A percentile compares a stretch with the other conserved stretches of the same genome.
phyloP scores from a whole-genome alignment of 2,113 vertebrate genomes.

The Myotis davidii region DNA sequence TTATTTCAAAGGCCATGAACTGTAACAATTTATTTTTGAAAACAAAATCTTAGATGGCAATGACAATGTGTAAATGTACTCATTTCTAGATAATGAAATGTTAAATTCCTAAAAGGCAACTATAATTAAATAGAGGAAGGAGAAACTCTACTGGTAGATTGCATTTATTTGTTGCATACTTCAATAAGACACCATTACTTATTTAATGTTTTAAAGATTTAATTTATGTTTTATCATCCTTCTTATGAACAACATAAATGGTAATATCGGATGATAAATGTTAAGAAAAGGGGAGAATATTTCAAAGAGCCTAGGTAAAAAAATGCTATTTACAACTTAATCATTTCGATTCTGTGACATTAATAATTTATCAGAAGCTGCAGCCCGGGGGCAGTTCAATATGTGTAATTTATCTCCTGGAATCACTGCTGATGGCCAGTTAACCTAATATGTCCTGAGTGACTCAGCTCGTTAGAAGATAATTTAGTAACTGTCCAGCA shows the following conservation, averaged over 20 bases:
- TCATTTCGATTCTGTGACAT: conserved; percentile 82
- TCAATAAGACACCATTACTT: conserved; percentile 71
- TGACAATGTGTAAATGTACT: conserved; percentile 54
- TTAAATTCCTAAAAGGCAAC: conserved; percentile 75
- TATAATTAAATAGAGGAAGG: conserved; percentile 69
- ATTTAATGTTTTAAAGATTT: conserved; percentile 77
- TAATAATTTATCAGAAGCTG: conserved; percentile 84
- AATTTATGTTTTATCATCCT: conserved; percentile 74
- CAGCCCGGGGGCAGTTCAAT: conserved; percentile 80
- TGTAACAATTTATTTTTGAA: conserved; percentile 34
- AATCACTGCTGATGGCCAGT: conserved; percentile 79
- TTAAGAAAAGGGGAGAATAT: neutral
- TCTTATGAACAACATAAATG: conserved; percentile 70
- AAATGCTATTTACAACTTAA: conserved; percentile 67
- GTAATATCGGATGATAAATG: conserved; percentile 42
- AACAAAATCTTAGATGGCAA: conserved; percentile 45
- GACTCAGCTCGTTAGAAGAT: conserved; percentile 82
- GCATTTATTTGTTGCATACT: conserved; percentile 63
- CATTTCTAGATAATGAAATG: conserved; percentile 71
- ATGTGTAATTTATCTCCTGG: conserved; percentile 80
- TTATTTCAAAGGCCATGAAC: conserved; percentile 40
- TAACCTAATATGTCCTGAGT: conserved; percentile 81
- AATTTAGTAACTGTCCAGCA: conserved; percentile 74
- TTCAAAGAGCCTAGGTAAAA: conserved; percentile 51
- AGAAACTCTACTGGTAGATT: conserved; percentile 40